Conservation (phyloP, 2,113 vertebrate genomes). For the Psettodes erumei region DNA sequence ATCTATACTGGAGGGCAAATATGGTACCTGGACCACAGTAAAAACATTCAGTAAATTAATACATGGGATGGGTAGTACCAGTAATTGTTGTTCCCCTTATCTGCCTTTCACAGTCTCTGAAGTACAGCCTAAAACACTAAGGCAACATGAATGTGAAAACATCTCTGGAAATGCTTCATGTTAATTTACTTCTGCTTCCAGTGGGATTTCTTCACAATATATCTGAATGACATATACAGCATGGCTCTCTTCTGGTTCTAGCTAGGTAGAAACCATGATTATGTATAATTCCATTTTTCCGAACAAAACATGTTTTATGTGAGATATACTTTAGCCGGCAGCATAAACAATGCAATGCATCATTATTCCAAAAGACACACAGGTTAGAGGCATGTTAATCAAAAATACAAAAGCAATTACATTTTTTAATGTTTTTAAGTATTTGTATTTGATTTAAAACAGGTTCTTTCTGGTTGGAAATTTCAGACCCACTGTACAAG, state of each 20-base stretch:
- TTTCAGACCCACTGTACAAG: background rate
- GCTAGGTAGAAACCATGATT: no score
- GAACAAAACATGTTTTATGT: background rate
- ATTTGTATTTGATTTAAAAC: background rate
- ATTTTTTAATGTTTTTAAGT: background rate
- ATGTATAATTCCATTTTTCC: background rate
- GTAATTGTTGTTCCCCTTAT: background rate
- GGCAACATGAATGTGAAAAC: background rate
- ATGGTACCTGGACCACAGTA: constrained; percentile 79
- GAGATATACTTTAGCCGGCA: background rate
- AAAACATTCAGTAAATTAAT: constrained; percentile 21
- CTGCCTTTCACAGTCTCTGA: background rate
- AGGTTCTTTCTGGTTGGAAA: background rate
- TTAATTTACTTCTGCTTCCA: background rate
- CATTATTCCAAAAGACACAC: background rate
- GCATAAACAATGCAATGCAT: background rate
- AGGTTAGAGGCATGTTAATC: background rate
- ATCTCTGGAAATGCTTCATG: constrained; percentile 2
- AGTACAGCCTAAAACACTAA: background rate
- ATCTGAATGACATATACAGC: background rate
- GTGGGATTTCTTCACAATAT: constrained; percentile 1
- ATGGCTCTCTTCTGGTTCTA: background rate
- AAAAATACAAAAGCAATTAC: background rate
- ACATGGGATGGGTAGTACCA: background rate
- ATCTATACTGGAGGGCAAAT: constrained; percentile 78